Base-by-base conservation (phyloP, 2,888 invertebrate species). In the Dexiosoma caninum region DNA sequence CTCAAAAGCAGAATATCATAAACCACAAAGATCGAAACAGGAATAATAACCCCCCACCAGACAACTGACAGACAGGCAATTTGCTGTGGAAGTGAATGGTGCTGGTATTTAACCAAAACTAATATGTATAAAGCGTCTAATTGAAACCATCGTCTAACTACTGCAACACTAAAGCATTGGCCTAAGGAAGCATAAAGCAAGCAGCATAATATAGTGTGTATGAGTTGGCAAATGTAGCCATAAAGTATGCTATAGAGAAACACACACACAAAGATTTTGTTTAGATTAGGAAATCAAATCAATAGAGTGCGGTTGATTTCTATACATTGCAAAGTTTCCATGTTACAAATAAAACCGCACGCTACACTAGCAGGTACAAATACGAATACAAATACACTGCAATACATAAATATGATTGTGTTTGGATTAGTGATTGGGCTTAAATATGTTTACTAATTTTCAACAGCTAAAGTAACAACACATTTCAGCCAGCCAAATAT, bases 251-350 rank as follows among this genome's bases (percentile, higher is more conserved):
- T 64, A 19, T 27, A 51, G 8, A n/a, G 2, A 42, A 49, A 27
- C 53, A 37, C 12, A 70, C 10, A 57, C 14, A 32, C 10, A 14
- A 74, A 66, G 32, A 72, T 30, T 37, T 69, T 64, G 57, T 70
- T 82, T 67, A 42, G 46, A 57, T 70, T 70, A 78, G 82, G 77
- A 82, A 82, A 82, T 82, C 80, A 80, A 82, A 82, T 82, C 82
- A 82, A 74, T 80, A 77, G 80, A 80, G 62, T 82, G 82, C 60
- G 80, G 82, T 82, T 82, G 51, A 19, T 44, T 66, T 67, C 59
- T 59, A 74, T 78, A 74, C 66, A 71, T 64, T 64, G 53, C 60
- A 55, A 66, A 30, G n/a, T 44, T 46, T 37, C 37, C 32, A 69
- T 44, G 37, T 30, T 69, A 53, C 62, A 71, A n/a, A 80, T 37